phyloP scores from a whole-genome alignment of 2,888 invertebrate species.

The Lissocephala sabroskyi region DNA sequence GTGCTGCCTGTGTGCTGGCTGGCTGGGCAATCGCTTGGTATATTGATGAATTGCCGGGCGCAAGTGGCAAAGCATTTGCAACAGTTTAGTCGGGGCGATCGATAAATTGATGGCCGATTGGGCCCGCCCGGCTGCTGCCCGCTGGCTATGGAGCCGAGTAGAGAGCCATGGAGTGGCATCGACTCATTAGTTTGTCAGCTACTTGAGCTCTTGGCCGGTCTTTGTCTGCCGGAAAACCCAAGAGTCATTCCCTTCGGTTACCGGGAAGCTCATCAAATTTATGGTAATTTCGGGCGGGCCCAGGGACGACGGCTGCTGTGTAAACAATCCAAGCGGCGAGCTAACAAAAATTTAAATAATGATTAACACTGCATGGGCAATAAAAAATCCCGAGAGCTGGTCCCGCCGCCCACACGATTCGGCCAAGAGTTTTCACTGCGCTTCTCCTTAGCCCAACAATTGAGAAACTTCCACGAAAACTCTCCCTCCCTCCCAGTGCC shows the following conservation, averaged over 20 bases:
- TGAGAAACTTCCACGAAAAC: conserved; percentile 50
- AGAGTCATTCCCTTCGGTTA: conserved; percentile 42
- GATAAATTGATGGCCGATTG: background rate
- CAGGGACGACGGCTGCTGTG: too few relatives aligned
- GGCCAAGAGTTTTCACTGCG: background rate
- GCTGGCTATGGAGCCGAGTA: background rate
- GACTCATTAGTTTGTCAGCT: conserved; percentile 50
- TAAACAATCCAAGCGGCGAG: conserved; percentile 34
- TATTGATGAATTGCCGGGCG: conserved; percentile 57
- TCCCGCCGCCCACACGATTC: conserved; percentile 2
- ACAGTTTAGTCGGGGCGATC: conserved; percentile 46
- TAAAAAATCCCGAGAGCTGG: background rate
- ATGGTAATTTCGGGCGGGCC: conserved; percentile 59
- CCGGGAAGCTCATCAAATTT: conserved; percentile 52
- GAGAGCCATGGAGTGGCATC: conserved; percentile 5
- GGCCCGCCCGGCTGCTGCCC: background rate
- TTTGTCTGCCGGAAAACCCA: conserved; percentile 46
- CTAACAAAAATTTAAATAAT: conserved; percentile 52
- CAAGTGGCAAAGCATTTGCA: conserved; percentile 51
- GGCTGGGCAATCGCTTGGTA: conserved; percentile 57
- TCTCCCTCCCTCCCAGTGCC: too few relatives aligned
- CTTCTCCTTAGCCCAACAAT: conserved; percentile 42
- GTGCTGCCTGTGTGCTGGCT: conserved; percentile 47
- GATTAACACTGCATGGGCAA: conserved; percentile 40
- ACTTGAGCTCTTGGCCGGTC: conserved; percentile 9